Percentiles rank a stretch among this genome's conserved stretches.
Conservation (phyloP, 2,113 vertebrate species). For the Menura novaehollandiae region DNA sequence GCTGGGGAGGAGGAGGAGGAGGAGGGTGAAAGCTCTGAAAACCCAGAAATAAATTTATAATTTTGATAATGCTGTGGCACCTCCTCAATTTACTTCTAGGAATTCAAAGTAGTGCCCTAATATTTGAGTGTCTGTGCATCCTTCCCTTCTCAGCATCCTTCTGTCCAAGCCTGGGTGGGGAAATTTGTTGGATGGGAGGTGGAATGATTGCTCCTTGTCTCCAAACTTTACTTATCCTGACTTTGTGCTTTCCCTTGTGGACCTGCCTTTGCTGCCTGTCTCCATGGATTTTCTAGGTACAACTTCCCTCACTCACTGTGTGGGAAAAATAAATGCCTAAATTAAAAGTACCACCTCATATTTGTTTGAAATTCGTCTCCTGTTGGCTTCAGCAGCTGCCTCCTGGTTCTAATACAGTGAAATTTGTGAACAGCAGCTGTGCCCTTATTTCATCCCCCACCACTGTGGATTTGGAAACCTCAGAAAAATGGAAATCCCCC, state of each 20-base stretch:
- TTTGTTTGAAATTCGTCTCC: background rate
- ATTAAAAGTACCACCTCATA: background rate
- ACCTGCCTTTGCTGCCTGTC: background rate
- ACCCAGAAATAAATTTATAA: background rate
- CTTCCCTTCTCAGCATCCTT: background rate
- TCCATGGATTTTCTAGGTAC: rapidly evolving
- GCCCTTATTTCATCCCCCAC: background rate
- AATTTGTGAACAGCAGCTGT: background rate
- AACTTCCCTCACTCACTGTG: rapidly evolving
- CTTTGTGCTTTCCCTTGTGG: background rate
- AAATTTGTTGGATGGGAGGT: rapidly evolving
- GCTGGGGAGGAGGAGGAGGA: no score
- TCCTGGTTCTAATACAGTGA: background rate
- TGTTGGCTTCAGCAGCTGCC: background rate
- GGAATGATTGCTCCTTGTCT: background rate
- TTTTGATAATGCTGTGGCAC: background rate
- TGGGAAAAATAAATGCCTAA: background rate
- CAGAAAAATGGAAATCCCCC: background rate
- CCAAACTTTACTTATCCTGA: rapidly evolving
- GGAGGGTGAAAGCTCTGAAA: background rate
- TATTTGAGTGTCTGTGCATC: background rate
- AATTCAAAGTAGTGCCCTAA: background rate
- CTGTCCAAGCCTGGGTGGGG: background rate
- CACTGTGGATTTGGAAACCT: background rate
- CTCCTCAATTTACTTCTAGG: background rate